These are phyloP conservation scores for Cyrtonyx montezumae DNA, from an alignment of 2,113 vertebrate species.

Conservation along the genomic window DNA sequence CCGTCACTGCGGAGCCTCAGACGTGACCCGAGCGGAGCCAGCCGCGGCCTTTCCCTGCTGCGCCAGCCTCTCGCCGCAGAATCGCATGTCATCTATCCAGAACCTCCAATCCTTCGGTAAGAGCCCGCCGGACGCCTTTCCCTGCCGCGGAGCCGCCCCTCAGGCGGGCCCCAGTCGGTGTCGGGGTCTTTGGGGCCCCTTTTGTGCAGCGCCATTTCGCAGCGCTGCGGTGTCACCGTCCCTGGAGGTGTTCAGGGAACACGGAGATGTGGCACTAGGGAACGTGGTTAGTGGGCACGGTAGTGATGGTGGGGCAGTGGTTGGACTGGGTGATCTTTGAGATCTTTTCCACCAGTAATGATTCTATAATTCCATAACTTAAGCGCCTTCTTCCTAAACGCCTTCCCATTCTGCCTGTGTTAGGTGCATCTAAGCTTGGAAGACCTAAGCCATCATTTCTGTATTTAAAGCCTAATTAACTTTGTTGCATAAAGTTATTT, in stretches of 20 bases:
- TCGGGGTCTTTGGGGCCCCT: neutral
- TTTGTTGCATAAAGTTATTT: neutral
- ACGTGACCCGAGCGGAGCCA: conserved; percentile 66
- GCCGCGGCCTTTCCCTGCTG: conserved; percentile 74
- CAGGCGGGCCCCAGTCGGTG: neutral
- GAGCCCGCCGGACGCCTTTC: neutral
- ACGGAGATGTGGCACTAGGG: too few species aligned
- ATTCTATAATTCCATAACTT: neutral
- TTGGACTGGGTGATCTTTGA: too few species aligned
- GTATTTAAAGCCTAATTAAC: neutral
- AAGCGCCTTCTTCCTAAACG: neutral
- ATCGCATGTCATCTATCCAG: conserved; percentile 94
- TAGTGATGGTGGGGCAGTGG: too few species aligned
- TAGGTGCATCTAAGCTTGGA: neutral
- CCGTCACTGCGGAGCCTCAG: conserved; percentile 53
- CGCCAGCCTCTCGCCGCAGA: conserved; percentile 79
- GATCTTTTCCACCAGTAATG: too few species aligned
- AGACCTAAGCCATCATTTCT: neutral
- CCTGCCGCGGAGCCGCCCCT: neutral
- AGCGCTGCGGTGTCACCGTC: neutral
- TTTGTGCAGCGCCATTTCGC: neutral
- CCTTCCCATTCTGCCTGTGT: neutral
- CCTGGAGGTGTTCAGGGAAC: too few species aligned
- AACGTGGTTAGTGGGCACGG: too few species aligned
- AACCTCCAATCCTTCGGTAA: conserved; percentile 92